A percentile compares a stretch with the other conserved stretches of the same genome.
Conservation (phyloP, 2,797 vertebrate genomes). For the Neoniphon sammara region DNA sequence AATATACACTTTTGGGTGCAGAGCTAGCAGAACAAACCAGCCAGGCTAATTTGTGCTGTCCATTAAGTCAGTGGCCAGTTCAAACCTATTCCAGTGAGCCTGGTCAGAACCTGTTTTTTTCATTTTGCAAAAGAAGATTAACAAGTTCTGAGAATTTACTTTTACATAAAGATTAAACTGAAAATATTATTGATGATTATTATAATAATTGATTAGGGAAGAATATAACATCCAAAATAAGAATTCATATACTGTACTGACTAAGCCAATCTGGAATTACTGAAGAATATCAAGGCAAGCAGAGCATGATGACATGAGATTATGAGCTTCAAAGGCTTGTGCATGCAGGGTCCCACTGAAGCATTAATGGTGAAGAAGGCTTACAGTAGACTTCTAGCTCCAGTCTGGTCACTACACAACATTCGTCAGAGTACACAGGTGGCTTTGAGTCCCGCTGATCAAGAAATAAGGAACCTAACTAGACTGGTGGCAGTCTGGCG, state of each 20-base stretch:
- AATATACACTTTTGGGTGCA: no score
- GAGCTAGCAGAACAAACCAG: no score
- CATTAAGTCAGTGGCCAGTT: no score
- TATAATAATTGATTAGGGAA: not conserved
- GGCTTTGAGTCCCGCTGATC: slow-evolving; percentile 59
- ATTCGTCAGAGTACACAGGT: slow-evolving; percentile 48
- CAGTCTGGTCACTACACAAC: slow-evolving; percentile 37
- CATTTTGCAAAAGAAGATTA: no score
- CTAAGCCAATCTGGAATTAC: no score
- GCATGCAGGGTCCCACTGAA: slow-evolving; percentile 52
- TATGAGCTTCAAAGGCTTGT: slow-evolving; percentile 42
- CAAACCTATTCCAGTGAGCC: no score
- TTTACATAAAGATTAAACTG: no score
- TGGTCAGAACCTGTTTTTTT: no score
- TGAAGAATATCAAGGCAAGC: slow-evolving; percentile 11
- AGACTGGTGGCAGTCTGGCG: slow-evolving; percentile 33
- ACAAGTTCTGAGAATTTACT: no score
- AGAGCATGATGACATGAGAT: slow-evolving; percentile 34
- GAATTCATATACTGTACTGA: slow-evolving; percentile 1
- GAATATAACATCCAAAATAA: not conserved
- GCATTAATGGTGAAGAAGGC: slow-evolving; percentile 55
- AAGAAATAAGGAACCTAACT: slow-evolving; percentile 61
- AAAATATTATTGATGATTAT: not conserved
- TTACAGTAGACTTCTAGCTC: slow-evolving; percentile 41
- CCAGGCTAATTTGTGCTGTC: no score